Base-by-base conservation (phyloP, 35 echinoderm and acorn worm genomes). In the Heliocidaris tuberculata region DNA sequence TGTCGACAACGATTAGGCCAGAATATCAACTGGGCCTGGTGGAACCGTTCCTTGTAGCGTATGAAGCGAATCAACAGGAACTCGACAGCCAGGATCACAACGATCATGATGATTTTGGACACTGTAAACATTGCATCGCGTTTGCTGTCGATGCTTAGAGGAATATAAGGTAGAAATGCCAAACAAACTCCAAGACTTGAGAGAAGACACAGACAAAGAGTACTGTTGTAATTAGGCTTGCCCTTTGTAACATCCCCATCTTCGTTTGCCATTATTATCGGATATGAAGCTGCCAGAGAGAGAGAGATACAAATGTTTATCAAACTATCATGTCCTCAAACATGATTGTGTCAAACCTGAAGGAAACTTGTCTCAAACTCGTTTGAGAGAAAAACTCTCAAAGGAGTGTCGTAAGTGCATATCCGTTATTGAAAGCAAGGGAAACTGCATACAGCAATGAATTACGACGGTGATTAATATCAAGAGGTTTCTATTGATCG, bases 121-220 rank as follows among this genome's bases (percentile, higher is more conserved):
- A n/a, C 65, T 17, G 21, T 78, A 78, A 78, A 78, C 6, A 78
- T 78, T n/a, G 7, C 65, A 78, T 78, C 65, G 27, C 65, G 65
- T 78, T 78, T 78, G 65, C 27, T 24, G 65, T 6, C 27, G 65
- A 78, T 78, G 21, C 21, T 78, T 7, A 78, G 65, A 78, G 65
- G 65, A 78, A 78, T 78, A 24, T 78, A 78, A 7, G 65, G 65
- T 78, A 78, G 65, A 78, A 78, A 78, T 8, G 65, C 65, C 65
- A 78, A 78, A n/a, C 65, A 78, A 21, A 78, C 65, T n/a, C 65
- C 65, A 78, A 78, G 65, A 78, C 65, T 78, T n/a, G 65, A 78
- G 7, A 78, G 65, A 78, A 78, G 65, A 78, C 65, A 78, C 7
- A 78, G 27, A 78, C 65, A 78, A 78, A 78, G 65, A 7, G 65